Evolutionary conservation across 2,888 invertebrate genomes (phyloP).

Genomic region (Leptopilina syphax): DNA sequence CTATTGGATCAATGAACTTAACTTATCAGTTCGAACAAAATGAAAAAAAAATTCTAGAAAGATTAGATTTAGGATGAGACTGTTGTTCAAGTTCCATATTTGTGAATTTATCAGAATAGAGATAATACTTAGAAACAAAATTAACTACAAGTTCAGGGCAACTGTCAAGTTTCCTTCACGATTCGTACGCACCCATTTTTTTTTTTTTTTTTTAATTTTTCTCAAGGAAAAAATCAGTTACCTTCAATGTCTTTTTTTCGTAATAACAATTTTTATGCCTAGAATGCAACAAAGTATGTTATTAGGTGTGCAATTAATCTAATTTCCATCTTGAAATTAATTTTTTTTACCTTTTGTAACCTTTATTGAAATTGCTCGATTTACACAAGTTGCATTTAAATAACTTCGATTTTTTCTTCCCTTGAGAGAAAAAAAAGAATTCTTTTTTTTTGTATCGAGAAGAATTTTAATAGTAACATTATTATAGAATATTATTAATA

Average conservation of each 20-base stretch:
- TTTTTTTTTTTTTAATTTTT: background rate
- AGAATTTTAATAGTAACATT: no score
- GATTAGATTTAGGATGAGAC: background rate
- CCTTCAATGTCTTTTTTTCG: background rate
- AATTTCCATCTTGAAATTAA: conserved; percentile 1
- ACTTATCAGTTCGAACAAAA: background rate
- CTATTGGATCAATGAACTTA: background rate
- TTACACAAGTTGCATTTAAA: background rate
- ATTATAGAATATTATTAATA: no score
- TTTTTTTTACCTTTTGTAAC: background rate
- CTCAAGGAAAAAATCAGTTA: conserved; percentile 6
- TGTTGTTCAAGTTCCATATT: background rate
- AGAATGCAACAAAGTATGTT: conserved; percentile 3
- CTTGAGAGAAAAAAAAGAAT: background rate
- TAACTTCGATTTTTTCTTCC: background rate
- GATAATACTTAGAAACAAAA: background rate
- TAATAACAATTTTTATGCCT: conserved; percentile 5
- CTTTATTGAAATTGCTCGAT: conserved; percentile 1
- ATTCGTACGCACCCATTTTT: background rate
- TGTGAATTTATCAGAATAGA: background rate
- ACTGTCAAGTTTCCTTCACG: background rate
- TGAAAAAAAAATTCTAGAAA: background rate
- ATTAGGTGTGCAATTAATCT: background rate
- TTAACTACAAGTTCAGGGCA: background rate
- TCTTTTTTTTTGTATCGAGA: no score